phyloP scores from a whole-genome alignment of 1,140 invertebrate species.

The Rhyacophila brunnea region DNA sequence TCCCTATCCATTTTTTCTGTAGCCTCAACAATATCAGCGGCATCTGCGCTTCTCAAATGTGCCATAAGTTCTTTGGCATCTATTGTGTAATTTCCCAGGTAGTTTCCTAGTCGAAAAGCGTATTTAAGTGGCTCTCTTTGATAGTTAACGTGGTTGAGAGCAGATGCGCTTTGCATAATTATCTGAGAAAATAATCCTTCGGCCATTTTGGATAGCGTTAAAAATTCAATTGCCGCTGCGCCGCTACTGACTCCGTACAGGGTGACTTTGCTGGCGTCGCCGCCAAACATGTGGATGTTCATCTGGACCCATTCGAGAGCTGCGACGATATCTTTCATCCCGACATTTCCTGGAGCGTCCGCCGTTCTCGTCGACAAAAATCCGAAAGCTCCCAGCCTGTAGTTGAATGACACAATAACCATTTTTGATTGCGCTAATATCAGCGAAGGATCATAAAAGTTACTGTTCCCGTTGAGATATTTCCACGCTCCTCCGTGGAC shows the following conservation, averaged over 20 bases:
- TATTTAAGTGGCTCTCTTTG: slow-evolving; percentile 49
- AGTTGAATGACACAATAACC: slow-evolving; percentile 51
- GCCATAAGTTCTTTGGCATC: slow-evolving; percentile 41
- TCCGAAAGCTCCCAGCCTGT: slow-evolving; percentile 51
- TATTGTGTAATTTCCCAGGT: slow-evolving; percentile 48
- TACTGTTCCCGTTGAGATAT: slow-evolving; percentile 34
- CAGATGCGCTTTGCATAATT: slow-evolving; percentile 54
- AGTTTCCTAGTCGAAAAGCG: slow-evolving; percentile 51
- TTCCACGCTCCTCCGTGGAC: slow-evolving; percentile 45
- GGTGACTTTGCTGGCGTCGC: slow-evolving; percentile 63
- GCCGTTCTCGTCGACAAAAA: slow-evolving; percentile 57
- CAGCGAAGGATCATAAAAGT: slow-evolving; percentile 37
- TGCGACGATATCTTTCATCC: slow-evolving; percentile 34
- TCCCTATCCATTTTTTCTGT: slow-evolving; percentile 36
- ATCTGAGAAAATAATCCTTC: slow-evolving; percentile 35
- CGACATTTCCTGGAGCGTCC: slow-evolving; percentile 37
- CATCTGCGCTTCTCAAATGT: slow-evolving; percentile 24
- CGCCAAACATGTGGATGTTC: slow-evolving; percentile 65
- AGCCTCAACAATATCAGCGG: slow-evolving; percentile 35
- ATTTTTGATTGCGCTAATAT: slow-evolving; percentile 48
- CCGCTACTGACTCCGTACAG: slow-evolving; percentile 69
- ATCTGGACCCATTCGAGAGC: slow-evolving; percentile 53
- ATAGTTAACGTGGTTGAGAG: slow-evolving; percentile 59
- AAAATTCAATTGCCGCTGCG: slow-evolving; percentile 44
- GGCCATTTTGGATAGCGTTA: slow-evolving; percentile 35